Percentiles rank a stretch among this genome's conserved stretches.
phyloP scores from a whole-genome alignment of 2,888 invertebrate genomes.

The Craniophora ligustri region DNA sequence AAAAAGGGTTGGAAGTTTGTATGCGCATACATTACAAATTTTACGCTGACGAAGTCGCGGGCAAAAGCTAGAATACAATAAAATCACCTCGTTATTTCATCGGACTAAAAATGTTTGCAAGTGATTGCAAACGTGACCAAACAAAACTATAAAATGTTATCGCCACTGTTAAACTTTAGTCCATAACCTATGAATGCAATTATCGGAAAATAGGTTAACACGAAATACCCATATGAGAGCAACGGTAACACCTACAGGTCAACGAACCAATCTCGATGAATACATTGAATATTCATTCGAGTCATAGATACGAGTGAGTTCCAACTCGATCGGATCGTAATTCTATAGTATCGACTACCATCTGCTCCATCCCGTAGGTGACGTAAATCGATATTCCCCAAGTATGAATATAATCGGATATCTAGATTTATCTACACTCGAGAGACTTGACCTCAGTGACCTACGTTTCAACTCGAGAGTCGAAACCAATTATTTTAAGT shows the following conservation, averaged over 20 bases:
- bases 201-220: background rate
- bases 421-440: background rate
- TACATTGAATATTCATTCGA: slow-evolving; percentile 28
- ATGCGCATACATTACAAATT: no score
- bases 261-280: slow-evolving; percentile 10
- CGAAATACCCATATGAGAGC: background rate
- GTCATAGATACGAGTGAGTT: slow-evolving; percentile 24
- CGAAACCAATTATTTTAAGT: background rate
- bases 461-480: background rate
- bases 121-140: background rate
- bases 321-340: slow-evolving; percentile 22
- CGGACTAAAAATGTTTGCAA: background rate
- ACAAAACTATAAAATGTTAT: background rate
- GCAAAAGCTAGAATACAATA: no score
- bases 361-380: slow-evolving; percentile 9
- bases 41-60: no score
- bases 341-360: slow-evolving; percentile 24
- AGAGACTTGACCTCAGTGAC: background rate
- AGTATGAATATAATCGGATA: slow-evolving; percentile 14
- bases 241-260: no score
- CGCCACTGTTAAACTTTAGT: background rate
- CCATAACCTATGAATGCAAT: background rate
- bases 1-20: no score
- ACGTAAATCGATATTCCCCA: slow-evolving; percentile 14
- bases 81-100: background rate